Evolutionary conservation across 2,113 vertebrate genomes (phyloP).

Genomic region (Meleagris gallopavo): DNA sequence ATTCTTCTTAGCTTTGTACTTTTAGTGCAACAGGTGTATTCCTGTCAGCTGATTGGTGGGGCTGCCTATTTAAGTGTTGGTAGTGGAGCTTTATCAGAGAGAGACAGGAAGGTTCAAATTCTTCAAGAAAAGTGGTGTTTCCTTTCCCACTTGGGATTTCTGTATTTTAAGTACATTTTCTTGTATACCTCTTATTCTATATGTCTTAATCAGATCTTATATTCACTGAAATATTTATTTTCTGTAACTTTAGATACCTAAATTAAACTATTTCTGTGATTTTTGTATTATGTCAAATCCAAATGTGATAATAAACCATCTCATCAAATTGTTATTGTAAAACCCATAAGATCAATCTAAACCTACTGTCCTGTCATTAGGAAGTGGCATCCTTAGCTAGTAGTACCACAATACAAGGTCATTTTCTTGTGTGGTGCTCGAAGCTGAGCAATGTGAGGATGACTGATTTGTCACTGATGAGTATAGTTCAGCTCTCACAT

Average conservation of each 20-base stretch:
- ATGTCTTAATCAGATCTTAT: conserved; percentile 36
- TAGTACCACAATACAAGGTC: neutral
- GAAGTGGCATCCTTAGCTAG: neutral
- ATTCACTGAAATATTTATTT: conserved; percentile 32
- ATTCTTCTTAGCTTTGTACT: conserved; percentile 43
- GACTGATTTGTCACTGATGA: neutral
- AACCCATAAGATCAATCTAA: neutral
- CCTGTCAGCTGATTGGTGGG: neutral
- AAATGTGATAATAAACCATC: neutral
- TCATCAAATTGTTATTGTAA: neutral
- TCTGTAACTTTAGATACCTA: conserved; percentile 41
- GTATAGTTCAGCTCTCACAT: neutral
- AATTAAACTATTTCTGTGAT: conserved; percentile 52
- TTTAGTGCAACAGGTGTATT: conserved; percentile 20
- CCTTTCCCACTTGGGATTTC: conserved; percentile 49
- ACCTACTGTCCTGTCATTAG: neutral
- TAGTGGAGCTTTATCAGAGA: conserved; percentile 35
- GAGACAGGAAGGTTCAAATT: neutral
- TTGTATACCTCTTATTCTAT: neutral
- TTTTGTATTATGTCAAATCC: neutral
- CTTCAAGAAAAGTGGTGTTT: conserved; percentile 1
- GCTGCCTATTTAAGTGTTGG: neutral
- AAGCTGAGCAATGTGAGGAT: neutral
- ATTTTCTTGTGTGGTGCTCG: neutral
- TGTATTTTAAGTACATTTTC: conserved; percentile 46